Evolutionary conservation across 2,888 invertebrate genomes (phyloP), one percentile per base, ranked within the genome.

Genomic region (Sesia apiformis): DNA sequence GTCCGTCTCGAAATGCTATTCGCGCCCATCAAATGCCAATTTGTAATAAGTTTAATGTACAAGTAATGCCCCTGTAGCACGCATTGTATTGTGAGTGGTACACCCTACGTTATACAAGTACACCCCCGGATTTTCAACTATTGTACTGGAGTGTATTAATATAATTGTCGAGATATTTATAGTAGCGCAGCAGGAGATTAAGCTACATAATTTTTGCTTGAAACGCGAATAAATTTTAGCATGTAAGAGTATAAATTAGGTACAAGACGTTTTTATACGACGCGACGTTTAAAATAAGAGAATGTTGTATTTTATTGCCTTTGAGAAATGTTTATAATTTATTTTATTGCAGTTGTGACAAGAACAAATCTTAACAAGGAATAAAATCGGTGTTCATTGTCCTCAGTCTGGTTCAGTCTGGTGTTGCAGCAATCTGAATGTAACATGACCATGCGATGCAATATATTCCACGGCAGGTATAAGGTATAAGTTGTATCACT

Each of bases 21-120:
- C 77, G 76, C 71, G 72, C 72, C 78, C 78, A 78, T 83, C 71
- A 72, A 66, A 75, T 72, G 63, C 64, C 75, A 76, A 86, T 86
- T 87, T 84, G 84, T 83, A 81, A 85, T 81, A 75, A 84, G 78
- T 87, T 84, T 82, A 82, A 84, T 83, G 81, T 66, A 70, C 66
- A 67, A 74, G 74, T 76, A 74, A 74, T 74, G 71, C 62, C 66
- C 59, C 60, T 57, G 60, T 61, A 59, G 65, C 70, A 63, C 65
- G 66, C 76, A 70, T 65, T 67, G 70, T 60, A 67, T 73, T 74
- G 72, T 74, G 58, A 63, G 23, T 23, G 46, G 46, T 8, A 23
- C 46, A 23, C 8, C 46, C 46, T n/a, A 46, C 46, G 7, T 23
- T 8, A 23, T 4, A 46, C 46, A 46, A n/a, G 46, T 4, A 46